Evolutionary conservation across 2,888 invertebrate species (phyloP).

Genomic region (Leptinotarsa juncta): DNA sequence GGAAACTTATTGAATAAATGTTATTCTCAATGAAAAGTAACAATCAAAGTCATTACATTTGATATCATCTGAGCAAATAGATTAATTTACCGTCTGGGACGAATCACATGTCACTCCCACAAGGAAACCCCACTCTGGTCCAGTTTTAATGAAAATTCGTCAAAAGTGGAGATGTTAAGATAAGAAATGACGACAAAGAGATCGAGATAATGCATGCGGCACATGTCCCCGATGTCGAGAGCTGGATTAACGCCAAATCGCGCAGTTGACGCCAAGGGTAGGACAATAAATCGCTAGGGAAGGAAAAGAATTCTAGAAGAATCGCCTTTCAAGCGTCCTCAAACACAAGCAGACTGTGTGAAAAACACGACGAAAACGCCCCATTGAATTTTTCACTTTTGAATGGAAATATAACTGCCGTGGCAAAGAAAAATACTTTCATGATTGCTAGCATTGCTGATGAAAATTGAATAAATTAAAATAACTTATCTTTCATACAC

Average conservation of each 20-base stretch:
- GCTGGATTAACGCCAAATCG: slow-evolving; percentile 46
- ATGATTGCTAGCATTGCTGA: too few relatives aligned
- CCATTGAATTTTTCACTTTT: too few relatives aligned
- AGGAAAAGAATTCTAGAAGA: slow-evolving; percentile 3
- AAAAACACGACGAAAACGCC: too few relatives aligned
- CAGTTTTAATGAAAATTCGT: slow-evolving; percentile 52
- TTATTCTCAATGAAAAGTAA: too few relatives aligned
- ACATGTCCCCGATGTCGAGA: slow-evolving; percentile 35
- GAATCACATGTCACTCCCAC: slow-evolving; percentile 26
- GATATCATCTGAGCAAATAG: too few relatives aligned
- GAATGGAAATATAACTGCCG: too few relatives aligned
- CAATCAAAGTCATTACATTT: too few relatives aligned
- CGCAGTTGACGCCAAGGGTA: slow-evolving; percentile 26
- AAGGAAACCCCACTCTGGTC: slow-evolving; percentile 39
- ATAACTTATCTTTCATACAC: too few relatives aligned
- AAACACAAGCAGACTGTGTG: neutral
- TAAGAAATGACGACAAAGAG: slow-evolving; percentile 50
- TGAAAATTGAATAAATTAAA: too few relatives aligned
- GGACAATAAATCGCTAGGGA: slow-evolving; percentile 12
- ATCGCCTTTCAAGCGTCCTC: neutral
- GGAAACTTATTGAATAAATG: too few relatives aligned
- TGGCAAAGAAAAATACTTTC: too few relatives aligned
- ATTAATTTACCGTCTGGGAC: neutral
- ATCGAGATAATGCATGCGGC: slow-evolving; percentile 49
- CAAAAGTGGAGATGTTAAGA: slow-evolving; percentile 49